Conservation (phyloP, 1,140 invertebrate species). For the Ceratina australensis region DNA sequence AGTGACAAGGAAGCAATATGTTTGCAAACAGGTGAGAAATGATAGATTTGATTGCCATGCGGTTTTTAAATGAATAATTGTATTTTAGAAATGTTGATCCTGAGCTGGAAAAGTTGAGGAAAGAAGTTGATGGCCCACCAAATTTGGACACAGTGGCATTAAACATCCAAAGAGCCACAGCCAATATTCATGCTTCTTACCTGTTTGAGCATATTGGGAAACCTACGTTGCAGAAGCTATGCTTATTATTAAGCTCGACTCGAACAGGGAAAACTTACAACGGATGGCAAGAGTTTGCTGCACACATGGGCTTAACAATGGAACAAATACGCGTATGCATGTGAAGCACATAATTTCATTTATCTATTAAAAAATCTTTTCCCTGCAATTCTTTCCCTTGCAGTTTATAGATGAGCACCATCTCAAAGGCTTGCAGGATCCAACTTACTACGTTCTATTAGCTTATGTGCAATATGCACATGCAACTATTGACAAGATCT, state of each 20-base stretch:
- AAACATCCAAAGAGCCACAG: constrained; percentile 53
- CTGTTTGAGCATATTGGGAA: constrained; percentile 67
- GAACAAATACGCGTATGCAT: constrained; percentile 69
- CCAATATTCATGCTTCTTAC: constrained; percentile 65
- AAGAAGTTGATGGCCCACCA: constrained; percentile 64
- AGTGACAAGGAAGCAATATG: constrained; percentile 15
- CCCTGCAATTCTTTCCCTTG: constrained; percentile 6
- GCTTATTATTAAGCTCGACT: constrained; percentile 68
- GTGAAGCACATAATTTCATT: background rate
- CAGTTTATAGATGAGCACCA: constrained; percentile 70
- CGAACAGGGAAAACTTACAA: constrained; percentile 66
- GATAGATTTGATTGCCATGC: no score
- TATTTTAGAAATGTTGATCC: constrained; percentile 64
- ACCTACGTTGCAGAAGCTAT: constrained; percentile 64
- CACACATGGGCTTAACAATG: constrained; percentile 59
- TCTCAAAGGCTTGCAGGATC: constrained; percentile 71
- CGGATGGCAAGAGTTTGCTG: constrained; percentile 70
- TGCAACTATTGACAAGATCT: constrained; percentile 68
- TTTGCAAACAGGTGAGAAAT: constrained; percentile 45
- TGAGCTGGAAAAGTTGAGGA: constrained; percentile 65
- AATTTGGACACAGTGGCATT: constrained; percentile 63
- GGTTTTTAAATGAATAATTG: no score
- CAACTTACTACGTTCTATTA: constrained; percentile 71
- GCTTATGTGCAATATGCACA: constrained; percentile 65
- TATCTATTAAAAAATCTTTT: background rate